A percentile compares a stretch with the other conserved stretches of the same genome.
phyloP scores from a whole-genome alignment of 2,888 invertebrate genomes.

The Neocrepidodera transversa region DNA sequence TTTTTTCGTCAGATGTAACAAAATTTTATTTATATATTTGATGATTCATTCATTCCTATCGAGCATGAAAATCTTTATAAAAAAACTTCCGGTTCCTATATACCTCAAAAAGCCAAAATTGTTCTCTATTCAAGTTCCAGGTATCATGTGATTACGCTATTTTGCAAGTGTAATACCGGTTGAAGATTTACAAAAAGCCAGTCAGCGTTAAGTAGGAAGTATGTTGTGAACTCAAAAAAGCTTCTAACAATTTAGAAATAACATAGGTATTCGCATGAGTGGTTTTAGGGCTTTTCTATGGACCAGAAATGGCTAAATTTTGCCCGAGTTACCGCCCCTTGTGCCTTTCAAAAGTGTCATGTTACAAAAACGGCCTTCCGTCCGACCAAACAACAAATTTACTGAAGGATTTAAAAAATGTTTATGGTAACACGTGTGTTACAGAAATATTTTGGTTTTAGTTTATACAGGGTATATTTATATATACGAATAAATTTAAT shows the following conservation, averaged over 20 bases:
- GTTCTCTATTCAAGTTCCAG: neutral
- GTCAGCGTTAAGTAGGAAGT: constrained; percentile 45
- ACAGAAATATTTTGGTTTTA: constrained; percentile 5
- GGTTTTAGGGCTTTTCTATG: constrained; percentile 45
- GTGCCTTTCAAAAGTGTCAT: constrained; percentile 46
- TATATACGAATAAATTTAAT: too few species aligned
- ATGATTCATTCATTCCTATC: too few species aligned
- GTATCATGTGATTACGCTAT: constrained; percentile 31
- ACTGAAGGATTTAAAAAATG: constrained; percentile 37
- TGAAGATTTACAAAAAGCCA: constrained; percentile 33
- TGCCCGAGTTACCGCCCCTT: constrained; percentile 34
- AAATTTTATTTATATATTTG: too few species aligned
- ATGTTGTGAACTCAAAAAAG: constrained; percentile 28
- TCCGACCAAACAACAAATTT: constrained; percentile 36
- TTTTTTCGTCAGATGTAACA: too few species aligned
- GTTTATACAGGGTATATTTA: too few species aligned
- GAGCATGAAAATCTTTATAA: too few species aligned
- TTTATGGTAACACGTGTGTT: constrained; percentile 36
- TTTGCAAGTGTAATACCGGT: constrained; percentile 30
- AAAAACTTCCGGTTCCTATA: constrained; percentile 1
- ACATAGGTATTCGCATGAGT: constrained; percentile 44
- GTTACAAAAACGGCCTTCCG: constrained; percentile 44
- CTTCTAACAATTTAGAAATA: constrained; percentile 39
- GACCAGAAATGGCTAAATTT: constrained; percentile 46
- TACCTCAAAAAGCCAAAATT: neutral